These are phyloP conservation scores for Leptinotarsa peninsularis DNA, from an alignment of 2,888 invertebrate species.

Conservation along the genomic window DNA sequence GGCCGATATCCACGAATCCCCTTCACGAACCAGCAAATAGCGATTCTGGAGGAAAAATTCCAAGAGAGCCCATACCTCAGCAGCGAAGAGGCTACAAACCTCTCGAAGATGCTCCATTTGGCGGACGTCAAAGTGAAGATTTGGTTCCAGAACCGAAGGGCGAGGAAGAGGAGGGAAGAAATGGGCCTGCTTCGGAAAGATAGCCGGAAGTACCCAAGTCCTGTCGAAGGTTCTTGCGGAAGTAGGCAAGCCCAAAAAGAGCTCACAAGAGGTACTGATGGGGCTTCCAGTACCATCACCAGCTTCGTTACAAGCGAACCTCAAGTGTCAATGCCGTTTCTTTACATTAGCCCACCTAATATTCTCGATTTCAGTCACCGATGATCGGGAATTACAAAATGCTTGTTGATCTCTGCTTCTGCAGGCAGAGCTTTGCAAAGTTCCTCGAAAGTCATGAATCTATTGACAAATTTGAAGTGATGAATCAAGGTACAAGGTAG, in stretches of 20 bases:
- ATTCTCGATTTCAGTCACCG: slow-evolving; percentile 29
- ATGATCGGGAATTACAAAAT: slow-evolving; percentile 15
- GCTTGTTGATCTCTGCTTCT: too few relatives aligned
- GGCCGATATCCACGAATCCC: slow-evolving; percentile 80
- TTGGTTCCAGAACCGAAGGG: slow-evolving; percentile 86
- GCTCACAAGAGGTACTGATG: background rate
- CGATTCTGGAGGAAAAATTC: slow-evolving; percentile 77
- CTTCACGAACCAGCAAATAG: slow-evolving; percentile 77
- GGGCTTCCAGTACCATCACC: background rate
- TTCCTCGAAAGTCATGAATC: too few relatives aligned
- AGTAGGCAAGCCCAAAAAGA: background rate
- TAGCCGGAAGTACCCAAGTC: slow-evolving; percentile 10
- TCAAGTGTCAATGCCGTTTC: slow-evolving; percentile 24
- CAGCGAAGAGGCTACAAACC: slow-evolving; percentile 74
- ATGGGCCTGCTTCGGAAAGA: slow-evolving; percentile 30
- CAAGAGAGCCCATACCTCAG: slow-evolving; percentile 76
- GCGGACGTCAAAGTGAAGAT: slow-evolving; percentile 81
- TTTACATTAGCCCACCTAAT: slow-evolving; percentile 26
- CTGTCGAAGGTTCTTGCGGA: background rate
- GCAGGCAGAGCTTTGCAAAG: too few relatives aligned
- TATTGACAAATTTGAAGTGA: too few relatives aligned
- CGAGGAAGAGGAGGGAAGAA: slow-evolving; percentile 77
- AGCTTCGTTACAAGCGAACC: background rate
- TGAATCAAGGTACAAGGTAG: too few relatives aligned
- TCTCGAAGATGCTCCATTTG: slow-evolving; percentile 74